Conservation (phyloP, 2,113 vertebrate species). For the Apistogramma diplotaenia region DNA sequence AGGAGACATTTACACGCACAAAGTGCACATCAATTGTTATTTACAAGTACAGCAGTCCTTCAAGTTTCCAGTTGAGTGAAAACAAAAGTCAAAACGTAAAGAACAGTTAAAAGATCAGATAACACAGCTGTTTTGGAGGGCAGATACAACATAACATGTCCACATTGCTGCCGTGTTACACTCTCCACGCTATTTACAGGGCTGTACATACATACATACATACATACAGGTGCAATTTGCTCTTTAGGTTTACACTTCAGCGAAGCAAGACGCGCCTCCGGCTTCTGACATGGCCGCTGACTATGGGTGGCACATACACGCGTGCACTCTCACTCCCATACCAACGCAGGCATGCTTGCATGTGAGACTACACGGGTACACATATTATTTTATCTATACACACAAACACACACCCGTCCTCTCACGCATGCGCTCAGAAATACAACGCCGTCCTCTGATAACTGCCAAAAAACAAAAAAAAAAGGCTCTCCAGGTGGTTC, state of each 20-base stretch:
- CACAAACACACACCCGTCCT: conserved; percentile 10
- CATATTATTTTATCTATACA: conserved; percentile 31
- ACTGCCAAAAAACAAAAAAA: conserved; percentile 26
- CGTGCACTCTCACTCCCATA: conserved; percentile 20
- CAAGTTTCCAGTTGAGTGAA: conserved; percentile 90
- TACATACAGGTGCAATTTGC: conserved; percentile 68
- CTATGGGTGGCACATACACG: conserved; percentile 27
- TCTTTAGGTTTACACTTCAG: conserved; percentile 80
- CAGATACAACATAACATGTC: conserved; percentile 79
- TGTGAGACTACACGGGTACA: conserved; percentile 27
- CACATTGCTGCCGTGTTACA: conserved; percentile 63
- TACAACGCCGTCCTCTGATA: conserved; percentile 31
- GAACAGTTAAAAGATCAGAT: conserved; percentile 71
- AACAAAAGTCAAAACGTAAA: conserved; percentile 66
- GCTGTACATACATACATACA: conserved; percentile 53
- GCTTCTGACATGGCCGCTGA: conserved; percentile 75
- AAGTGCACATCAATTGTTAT: conserved; percentile 90
- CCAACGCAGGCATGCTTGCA: not conserved
- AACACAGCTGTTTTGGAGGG: conserved; percentile 71
- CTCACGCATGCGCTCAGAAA: not conserved
- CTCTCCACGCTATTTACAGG: conserved; percentile 66
- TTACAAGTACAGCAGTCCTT: conserved; percentile 99
- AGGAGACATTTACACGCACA: conserved; percentile 90
- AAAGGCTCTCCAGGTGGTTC: conserved; percentile 33
- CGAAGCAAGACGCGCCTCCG: conserved; percentile 52